phyloP scores from a whole-genome alignment of 2,797 vertebrate species.

The Huso huso region DNA sequence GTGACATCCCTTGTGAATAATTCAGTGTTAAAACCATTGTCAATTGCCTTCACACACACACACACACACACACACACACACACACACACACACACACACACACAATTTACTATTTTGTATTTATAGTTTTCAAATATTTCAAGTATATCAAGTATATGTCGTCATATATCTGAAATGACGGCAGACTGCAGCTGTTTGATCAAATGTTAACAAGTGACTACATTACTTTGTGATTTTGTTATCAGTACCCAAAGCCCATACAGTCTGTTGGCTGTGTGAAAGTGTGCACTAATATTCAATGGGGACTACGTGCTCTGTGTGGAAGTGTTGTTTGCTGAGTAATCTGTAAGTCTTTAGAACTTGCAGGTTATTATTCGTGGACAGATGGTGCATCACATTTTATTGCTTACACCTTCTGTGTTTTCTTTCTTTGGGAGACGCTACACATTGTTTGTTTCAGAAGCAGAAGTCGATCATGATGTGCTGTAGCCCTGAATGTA shows the following conservation, averaged over 20 bases:
- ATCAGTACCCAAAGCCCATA: no score
- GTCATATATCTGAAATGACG: no score
- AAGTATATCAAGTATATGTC: no score
- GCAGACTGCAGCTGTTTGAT: no score
- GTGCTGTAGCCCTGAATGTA: neutral
- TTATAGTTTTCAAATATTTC: no score
- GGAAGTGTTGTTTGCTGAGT: slow-evolving; percentile 78
- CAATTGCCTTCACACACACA: neutral
- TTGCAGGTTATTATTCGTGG: slow-evolving; percentile 88
- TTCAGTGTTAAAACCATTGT: no score
- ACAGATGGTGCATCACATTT: slow-evolving; percentile 88
- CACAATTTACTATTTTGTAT: neutral
- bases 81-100: neutral
- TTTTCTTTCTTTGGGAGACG: slow-evolving; percentile 63
- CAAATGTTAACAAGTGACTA: no score
- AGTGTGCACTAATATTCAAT: slow-evolving; percentile 27
- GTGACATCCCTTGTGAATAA: no score
- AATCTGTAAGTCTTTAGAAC: slow-evolving; percentile 84
- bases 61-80: slow-evolving; percentile 8
- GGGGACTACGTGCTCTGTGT: slow-evolving; percentile 38
- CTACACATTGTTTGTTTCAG: slow-evolving; percentile 30
- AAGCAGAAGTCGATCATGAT: neutral
- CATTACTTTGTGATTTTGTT: no score
- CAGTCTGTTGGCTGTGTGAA: neutral
- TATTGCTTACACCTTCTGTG: slow-evolving; percentile 92